Evolutionary conservation across 2,113 vertebrate genomes (phyloP), one percentile per base, ranked within the genome.

Genomic region (Otocyon megalotis): DNA sequence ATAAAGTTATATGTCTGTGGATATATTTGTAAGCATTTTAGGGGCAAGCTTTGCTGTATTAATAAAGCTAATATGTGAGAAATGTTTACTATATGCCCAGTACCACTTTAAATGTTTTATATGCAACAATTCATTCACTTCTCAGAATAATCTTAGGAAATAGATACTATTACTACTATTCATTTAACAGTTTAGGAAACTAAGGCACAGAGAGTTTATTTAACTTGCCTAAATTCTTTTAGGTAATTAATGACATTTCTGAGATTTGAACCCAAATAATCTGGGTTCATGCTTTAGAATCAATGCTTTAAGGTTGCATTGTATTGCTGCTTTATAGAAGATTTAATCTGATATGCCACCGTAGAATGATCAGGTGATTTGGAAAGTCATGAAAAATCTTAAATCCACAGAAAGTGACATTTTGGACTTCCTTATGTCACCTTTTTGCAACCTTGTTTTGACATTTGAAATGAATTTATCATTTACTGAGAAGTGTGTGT

Each of bases 381-480:
- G 50, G 48, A 87, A 93, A 16, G 56, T 65, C 63, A 22, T 48
- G 19, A 26, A 35, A 12, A 69, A 69, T 74, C 60, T 69, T 71
- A 88, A 88, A 63, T 76, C 2, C 60, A 88, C 19, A 90, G 37
- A 87, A 90, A 54, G n/a, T 53, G 32, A 28, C 8, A n/a, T 65
- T 81, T 91, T 82, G 14, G 8, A 80, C 1, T 90, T 14, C 14
- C 35, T 35, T 90, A n/a, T 76, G 8, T 74, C 26, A 72, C 60
- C 9, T 69, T 74, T 87, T 93, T 54, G 50, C 19, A 82, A 26
- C n/a, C 81, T 81, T 79, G 11, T 71, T 86, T 82, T 86, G 90
- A 35, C 32, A 81, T 81, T 87, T 82, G 56, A 90, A 76, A 54
- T 87, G 65, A 81, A 87, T 65, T 74, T 74, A 60, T 90, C 26